Conservation (phyloP, 2,888 invertebrate species). For the Tetragonula carbonaria region DNA sequence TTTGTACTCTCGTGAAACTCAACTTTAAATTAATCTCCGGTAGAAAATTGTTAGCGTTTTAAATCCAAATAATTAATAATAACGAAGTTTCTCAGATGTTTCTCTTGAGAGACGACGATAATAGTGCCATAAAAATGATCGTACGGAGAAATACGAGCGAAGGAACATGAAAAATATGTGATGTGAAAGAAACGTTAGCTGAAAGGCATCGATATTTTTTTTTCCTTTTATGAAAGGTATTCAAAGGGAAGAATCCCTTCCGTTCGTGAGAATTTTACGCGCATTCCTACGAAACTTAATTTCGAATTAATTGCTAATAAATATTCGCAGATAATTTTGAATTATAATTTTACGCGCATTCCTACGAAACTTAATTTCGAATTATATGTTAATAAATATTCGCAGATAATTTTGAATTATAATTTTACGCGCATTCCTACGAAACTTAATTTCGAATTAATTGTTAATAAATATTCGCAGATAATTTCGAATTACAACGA, state of each 20-base stretch:
- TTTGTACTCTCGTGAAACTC: no score
- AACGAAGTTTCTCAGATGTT: background rate
- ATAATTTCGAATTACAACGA: background rate
- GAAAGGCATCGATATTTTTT: background rate
- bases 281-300: background rate
- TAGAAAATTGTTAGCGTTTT: background rate
- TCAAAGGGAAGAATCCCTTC: background rate
- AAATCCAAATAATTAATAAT: background rate
- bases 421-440: background rate
- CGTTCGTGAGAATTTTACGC: background rate
- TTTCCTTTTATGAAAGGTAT: background rate
- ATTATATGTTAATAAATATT: background rate
- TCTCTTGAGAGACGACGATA: background rate
- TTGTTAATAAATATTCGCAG: no score
- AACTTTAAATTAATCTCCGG: no score
- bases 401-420: background rate
- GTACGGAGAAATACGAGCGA: background rate
- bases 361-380: background rate
- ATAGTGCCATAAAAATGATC: background rate
- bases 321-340: background rate
- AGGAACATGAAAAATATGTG: background rate
- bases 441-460: background rate
- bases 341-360: background rate
- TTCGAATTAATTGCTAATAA: background rate
- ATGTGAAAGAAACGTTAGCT: background rate